Percentiles rank a stretch among this genome's conserved stretches.
Evolutionary conservation across 1,140 invertebrate genomes (phyloP).

Genomic region (Chionoecetes opilio): DNA sequence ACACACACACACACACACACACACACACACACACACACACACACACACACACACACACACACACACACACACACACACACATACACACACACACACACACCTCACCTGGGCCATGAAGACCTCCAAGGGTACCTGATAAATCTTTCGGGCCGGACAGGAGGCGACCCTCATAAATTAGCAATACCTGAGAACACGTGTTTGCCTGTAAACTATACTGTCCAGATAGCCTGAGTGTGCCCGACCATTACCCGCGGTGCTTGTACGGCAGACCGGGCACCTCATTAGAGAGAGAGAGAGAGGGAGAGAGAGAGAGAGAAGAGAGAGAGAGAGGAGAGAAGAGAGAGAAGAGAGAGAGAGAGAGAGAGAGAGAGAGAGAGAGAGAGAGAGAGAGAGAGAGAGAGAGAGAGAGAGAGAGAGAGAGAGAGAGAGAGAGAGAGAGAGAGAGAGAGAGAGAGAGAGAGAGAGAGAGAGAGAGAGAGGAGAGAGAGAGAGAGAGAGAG

Average conservation of each 20-base stretch:
- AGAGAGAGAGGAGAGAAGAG: not conserved
- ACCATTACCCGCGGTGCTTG: constrained; percentile 2
- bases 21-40: too few species aligned
- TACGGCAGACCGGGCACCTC: constrained; percentile 9
- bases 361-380: not conserved
- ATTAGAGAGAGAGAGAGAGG: constrained; percentile 1
- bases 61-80: too few species aligned
- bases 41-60: too few species aligned
- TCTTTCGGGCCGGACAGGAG: not conserved
- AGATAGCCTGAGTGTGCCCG: constrained; percentile 34
- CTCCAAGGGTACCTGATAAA: constrained; percentile 36
- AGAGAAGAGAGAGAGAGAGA: not conserved
- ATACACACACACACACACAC: too few species aligned
- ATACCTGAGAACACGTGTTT: constrained; percentile 39
- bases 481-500: too few species aligned
- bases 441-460: too few species aligned
- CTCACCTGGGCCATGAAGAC: not conserved
- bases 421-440: too few species aligned
- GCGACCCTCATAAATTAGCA: constrained; percentile 36
- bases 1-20: too few species aligned
- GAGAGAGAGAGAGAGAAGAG: not conserved
- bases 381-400: too few species aligned
- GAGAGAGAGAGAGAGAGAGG: too few species aligned
- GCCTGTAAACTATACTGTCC: constrained; percentile 33
- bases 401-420: too few species aligned